Evolutionary conservation across 2,888 invertebrate genomes (phyloP), one percentile per base, ranked within the genome.

Genomic region (Caenorhabditis panamensis): DNA sequence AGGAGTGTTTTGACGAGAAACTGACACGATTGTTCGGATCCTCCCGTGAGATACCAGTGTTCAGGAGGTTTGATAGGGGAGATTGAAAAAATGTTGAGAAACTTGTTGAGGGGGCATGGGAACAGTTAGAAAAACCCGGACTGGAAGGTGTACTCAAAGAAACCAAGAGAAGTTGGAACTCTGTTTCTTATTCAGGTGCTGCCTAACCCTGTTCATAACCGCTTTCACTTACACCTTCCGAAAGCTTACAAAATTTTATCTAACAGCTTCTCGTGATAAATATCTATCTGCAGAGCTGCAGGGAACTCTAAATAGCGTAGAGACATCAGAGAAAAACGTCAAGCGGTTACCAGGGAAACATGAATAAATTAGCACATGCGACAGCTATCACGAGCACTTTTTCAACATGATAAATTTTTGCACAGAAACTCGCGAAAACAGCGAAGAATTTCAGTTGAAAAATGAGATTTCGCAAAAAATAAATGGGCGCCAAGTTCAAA

Each of bases 401-500:
- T 41, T 41, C 31, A 6, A 11, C 41, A 9, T 9, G 9, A 41
- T 3, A 41, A 9, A 9, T 41, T 41, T 41, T 2, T 11, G 26
- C 13, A 26, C n/a, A 47, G n/a, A n/a, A 47, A 2, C 36, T 11
- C 5, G 16, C 11, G 13, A 64, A 58, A 24, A n/a, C 37, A 16
- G n/a, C 1, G 51, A 51, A 41, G 51, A 69, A 61, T n/a, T n/a
- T 13, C 11, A 6, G 18, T 2, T 16, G 54, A 72, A 26, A 63
- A 56, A 9, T 47, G 24, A 0, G 24, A 56, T 63, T 31, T 61
- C 18, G 9, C n/a, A 11, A 18, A 26, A 59, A 61, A 41, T 26
- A 58, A 41, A 59, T n/a, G 36, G 75, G 75, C 75, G 75, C 62
- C 41, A 77, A 77, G 24, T 63, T 69, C 26, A 64, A 69, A 77